phyloP scores from a whole-genome alignment of 53 echinoderm and acorn worm species.

The Stichopus horrens region DNA sequence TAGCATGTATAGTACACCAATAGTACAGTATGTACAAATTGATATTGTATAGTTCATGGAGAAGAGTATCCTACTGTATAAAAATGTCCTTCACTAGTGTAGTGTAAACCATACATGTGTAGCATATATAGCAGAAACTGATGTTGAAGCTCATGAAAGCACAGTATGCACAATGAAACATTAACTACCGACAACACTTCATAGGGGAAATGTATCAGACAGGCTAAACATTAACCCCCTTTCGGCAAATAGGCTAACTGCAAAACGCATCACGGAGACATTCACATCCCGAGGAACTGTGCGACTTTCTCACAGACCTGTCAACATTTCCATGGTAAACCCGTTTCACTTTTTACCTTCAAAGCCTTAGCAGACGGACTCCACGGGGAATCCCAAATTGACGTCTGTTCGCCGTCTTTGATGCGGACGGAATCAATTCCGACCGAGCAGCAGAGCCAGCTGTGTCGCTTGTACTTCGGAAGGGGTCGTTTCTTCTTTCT shows the following conservation, averaged over 20 bases:
- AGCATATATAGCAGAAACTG: too few species aligned
- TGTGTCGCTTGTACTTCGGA: constrained; percentile 63
- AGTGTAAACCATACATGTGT: too few species aligned
- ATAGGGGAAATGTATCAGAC: neutral
- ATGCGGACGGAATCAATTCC: constrained; percentile 63
- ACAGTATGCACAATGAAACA: neutral
- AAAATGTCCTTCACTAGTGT: too few species aligned
- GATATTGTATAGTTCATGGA: too few species aligned
- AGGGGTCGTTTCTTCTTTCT: neutral
- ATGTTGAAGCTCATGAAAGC: too few species aligned
- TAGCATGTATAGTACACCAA: too few species aligned
- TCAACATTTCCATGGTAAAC: neutral
- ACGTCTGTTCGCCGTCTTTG: constrained; percentile 55
- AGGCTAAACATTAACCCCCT: neutral
- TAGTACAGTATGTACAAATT: too few species aligned
- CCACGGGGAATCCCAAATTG: constrained; percentile 56
- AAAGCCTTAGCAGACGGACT: constrained; percentile 35
- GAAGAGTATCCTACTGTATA: too few species aligned
- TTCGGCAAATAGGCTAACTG: too few species aligned
- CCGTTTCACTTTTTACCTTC: constrained; percentile 9
- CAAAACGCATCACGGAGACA: neutral
- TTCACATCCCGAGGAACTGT: neutral
- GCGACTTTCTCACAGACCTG: neutral
- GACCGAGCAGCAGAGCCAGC: constrained; percentile 67
- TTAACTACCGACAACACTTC: neutral